Evolutionary conservation across 1,140 invertebrate genomes (phyloP), one percentile per base, ranked within the genome.

Genomic region (Holcopasites calliopsidis): DNA sequence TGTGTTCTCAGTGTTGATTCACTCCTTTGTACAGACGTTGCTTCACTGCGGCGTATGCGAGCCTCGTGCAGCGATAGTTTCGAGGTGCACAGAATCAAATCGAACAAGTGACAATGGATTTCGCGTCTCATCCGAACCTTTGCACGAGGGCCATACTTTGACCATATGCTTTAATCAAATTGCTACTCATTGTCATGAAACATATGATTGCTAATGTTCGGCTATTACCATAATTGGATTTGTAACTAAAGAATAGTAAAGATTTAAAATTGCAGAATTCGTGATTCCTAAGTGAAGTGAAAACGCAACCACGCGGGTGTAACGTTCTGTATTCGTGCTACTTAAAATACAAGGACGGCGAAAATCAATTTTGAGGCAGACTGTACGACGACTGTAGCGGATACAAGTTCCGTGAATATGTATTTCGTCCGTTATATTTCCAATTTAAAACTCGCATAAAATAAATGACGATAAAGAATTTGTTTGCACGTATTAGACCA

Each of bases 321-420:
- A 66, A 74, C 38, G 71, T 66, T 74, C 61, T 66, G 40, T 66
- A 74, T 74, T 62, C 61, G 55, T 66, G 35, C 49, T 16, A n/a
- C 8, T 47, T 66, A 57, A 44, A 28, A 35, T 6, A 16, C 10
- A 23, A 16, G 28, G 16, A 23, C 13, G 18, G 16, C 18, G 21
- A n/a, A 62, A 66, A 74, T 66, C 55, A 54, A 74, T 74, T 72
- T 72, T 47, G 38, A 8, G 18, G 13, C 60, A 16, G 38, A 44
- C 21, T 55, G 61, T 66, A 28, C 31, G 21, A 47, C 28, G 38
- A 40, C 23, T 31, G 44, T 4, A 31, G 18, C 2, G 26, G 11
- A 50, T n/a, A 23, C 35, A 47, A 60, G 38, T 23, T n/a, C n/a
- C n/a, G 38, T 40, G 16, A 44, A n/a, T 16, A 26, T n/a, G 26